phyloP scores from a whole-genome alignment of 2,113 vertebrate genomes.

The Anseranas semipalmata region DNA sequence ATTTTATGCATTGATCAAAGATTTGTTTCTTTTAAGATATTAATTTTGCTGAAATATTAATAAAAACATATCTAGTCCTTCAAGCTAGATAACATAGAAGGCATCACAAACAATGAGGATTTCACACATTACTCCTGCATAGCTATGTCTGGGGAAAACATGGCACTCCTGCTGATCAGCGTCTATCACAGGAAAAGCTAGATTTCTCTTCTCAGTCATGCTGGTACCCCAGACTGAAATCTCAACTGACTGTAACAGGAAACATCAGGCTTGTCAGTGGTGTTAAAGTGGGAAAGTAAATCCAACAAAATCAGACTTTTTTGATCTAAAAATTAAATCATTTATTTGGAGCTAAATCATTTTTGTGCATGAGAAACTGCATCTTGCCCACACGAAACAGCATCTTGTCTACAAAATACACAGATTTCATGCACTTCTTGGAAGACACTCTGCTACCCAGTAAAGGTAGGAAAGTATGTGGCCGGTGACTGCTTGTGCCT shows the following conservation, averaged over 20 bases:
- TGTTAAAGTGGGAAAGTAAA: not conserved
- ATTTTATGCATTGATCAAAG: conserved; percentile 37
- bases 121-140: not conserved
- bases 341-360: not conserved
- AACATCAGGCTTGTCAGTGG: not conserved
- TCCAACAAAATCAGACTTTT: not conserved
- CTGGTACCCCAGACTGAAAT: not conserved
- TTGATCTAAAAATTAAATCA: not conserved
- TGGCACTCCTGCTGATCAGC: not conserved
- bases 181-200: not conserved
- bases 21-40: not conserved
- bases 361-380: not conserved
- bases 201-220: not conserved
- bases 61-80: not conserved
- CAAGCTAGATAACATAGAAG: not conserved
- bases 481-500: not conserved
- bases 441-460: not conserved
- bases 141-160: not conserved
- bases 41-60: not conserved
- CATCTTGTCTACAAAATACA: not conserved
- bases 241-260: not conserved
- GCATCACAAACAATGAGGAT: not conserved
- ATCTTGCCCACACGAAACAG: not conserved
- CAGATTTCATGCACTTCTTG: not conserved
- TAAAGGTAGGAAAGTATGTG: not conserved